A percentile compares a stretch with the other conserved stretches of the same genome.
These are phyloP conservation scores for Dyspetes luteomarginatus DNA, from an alignment of 2,888 invertebrate genomes.

Conservation along the genomic window DNA sequence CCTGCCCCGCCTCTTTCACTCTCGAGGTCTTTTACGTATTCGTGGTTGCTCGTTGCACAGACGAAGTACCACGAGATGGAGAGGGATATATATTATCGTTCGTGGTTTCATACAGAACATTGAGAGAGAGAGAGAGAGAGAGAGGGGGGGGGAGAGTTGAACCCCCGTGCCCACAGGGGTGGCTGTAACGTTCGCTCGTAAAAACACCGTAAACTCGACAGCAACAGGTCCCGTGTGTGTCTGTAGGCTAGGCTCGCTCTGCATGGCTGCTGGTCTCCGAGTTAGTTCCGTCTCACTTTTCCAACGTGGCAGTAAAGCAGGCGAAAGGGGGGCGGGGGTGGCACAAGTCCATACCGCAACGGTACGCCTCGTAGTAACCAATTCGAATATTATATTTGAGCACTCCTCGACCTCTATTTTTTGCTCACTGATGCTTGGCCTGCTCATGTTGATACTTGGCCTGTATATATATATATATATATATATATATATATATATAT, in stretches of 20 bases:
- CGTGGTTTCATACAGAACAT: conserved; percentile 53
- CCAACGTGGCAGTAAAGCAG: conserved; percentile 24
- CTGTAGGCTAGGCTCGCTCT: conserved; percentile 61
- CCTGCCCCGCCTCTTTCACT: conserved; percentile 42
- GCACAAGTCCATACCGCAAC: conserved; percentile 33
- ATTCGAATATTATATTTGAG: conserved; percentile 78
- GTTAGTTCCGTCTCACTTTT: conserved; percentile 44
- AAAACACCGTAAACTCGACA: conserved; percentile 84
- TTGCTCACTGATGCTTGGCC: background rate
- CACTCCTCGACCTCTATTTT: conserved; percentile 41
- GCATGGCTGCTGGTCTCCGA: conserved; percentile 46
- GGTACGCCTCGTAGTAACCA: conserved; percentile 56
- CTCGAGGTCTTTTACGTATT: conserved; percentile 32
- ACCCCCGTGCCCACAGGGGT: conserved; percentile 78
- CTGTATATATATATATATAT: background rate
- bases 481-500: too few relatives aligned
- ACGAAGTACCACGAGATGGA: conserved; percentile 34
- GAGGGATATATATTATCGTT: conserved; percentile 42
- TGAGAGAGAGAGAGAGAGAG: conserved; percentile 51
- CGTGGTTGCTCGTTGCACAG: conserved; percentile 31
- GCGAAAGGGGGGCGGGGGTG: conserved; percentile 64
- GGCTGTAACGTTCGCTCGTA: conserved; percentile 82
- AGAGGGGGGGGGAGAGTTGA: conserved; percentile 71
- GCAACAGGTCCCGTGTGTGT: conserved; percentile 83
- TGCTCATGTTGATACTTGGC: too few relatives aligned